phyloP scores from a whole-genome alignment of 2,113 vertebrate species.

The Ammospiza caudacuta region DNA sequence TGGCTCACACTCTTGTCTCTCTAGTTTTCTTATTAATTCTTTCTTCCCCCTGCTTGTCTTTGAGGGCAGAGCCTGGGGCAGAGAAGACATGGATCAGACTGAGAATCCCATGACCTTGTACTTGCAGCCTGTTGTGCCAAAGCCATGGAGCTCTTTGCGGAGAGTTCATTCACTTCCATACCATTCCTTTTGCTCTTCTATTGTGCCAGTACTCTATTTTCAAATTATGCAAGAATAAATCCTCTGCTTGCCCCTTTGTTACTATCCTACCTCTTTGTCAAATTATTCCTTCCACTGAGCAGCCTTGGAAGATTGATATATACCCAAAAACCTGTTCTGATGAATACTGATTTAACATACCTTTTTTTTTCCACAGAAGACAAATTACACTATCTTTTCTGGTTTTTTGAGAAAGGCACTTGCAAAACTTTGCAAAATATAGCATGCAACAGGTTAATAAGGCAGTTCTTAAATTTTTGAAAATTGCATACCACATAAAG shows the following conservation, averaged over 20 bases:
- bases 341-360: neutral
- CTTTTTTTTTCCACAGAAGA: neutral
- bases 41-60: neutral
- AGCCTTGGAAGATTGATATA: neutral
- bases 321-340: neutral
- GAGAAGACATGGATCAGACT: neutral
- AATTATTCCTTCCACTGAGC: neutral
- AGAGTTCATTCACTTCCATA: neutral
- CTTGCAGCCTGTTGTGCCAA: neutral
- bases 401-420: neutral
- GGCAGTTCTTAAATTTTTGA: neutral
- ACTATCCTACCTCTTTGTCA: neutral
- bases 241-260: neutral
- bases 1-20: neutral
- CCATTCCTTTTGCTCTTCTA: neutral
- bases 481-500: neutral
- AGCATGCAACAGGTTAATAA: neutral
- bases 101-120: neutral
- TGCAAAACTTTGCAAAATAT: neutral
- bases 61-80: neutral
- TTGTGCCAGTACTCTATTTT: neutral
- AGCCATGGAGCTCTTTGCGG: neutral
- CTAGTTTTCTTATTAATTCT: neutral
- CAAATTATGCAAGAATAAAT: neutral
- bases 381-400: neutral